Evolutionary conservation across 2,797 vertebrate species (phyloP).

Genomic region (Myripristis jacobus): DNA sequence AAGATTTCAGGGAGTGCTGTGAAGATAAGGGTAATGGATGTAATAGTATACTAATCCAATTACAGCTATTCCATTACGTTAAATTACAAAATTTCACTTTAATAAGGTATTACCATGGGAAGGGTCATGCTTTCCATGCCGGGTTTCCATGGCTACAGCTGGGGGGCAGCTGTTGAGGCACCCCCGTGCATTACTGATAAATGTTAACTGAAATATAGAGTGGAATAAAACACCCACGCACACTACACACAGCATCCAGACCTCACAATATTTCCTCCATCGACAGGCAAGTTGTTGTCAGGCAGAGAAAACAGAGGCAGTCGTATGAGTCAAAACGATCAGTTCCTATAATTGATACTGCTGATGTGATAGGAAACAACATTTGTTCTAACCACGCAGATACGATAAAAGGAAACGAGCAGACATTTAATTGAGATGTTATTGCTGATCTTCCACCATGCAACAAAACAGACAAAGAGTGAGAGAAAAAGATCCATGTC

Average conservation of each 20-base stretch:
- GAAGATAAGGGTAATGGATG: conserved; percentile 70
- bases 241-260: conserved; percentile 47
- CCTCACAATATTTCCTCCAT: conserved; percentile 48
- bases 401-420: conserved; percentile 45
- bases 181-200: conserved; percentile 10
- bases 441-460: background rate
- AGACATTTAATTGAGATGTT: conserved; percentile 47
- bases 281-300: conserved; percentile 50
- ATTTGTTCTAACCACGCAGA: conserved; percentile 43
- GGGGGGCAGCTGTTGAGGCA: too few species aligned
- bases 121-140: conserved; percentile 53
- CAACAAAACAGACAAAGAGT: background rate
- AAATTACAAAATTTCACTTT: conserved; percentile 70
- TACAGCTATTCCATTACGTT: conserved; percentile 68
- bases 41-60: conserved; percentile 73
- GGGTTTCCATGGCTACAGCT: conserved; percentile 74
- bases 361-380: too few species aligned
- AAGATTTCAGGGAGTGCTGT: conserved; percentile 64
- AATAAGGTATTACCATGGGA: conserved; percentile 68
- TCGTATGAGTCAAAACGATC: conserved; percentile 16
- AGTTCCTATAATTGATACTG: conserved; percentile 42
- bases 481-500: conserved; percentile 17
- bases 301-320: conserved; percentile 48
- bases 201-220: conserved; percentile 67
- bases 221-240: conserved; percentile 63